These are phyloP conservation scores for Nasalis larvatus DNA, from an alignment of 2,113 vertebrate genomes.

Conservation along the genomic window DNA sequence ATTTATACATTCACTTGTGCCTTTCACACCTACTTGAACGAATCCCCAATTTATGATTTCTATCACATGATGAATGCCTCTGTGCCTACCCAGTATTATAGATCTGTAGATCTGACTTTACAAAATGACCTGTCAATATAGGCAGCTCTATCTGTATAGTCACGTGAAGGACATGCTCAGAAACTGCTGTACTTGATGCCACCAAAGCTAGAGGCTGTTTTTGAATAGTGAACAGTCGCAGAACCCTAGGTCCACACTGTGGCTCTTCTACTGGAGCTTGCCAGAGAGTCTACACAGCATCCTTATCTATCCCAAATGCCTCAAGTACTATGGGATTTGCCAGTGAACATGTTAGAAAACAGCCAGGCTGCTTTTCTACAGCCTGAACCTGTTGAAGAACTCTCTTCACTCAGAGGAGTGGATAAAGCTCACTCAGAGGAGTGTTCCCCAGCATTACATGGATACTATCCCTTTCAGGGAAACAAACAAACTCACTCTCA, in stretches of 20 bases:
- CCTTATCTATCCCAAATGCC: not conserved
- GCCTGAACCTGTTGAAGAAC: not conserved
- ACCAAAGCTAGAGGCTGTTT: not conserved
- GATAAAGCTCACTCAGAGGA: not conserved
- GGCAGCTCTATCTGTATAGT: not conserved
- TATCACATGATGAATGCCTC: not conserved
- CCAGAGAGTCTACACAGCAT: not conserved
- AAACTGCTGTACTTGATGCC: not conserved
- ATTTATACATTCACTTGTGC: not conserved
- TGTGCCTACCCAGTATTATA: not conserved
- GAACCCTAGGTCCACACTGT: not conserved
- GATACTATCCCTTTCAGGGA: no score
- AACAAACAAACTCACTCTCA: no score
- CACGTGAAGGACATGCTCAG: not conserved
- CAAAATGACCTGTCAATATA: not conserved
- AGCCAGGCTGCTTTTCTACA: not conserved
- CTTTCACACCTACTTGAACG: not conserved
- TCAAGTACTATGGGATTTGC: not conserved
- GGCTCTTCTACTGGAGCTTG: not conserved
- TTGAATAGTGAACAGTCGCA: not conserved
- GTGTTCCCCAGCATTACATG: not conserved
- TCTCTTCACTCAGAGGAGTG: no score
- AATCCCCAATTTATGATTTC: not conserved
- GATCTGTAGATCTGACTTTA: not conserved
- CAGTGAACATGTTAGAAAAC: not conserved